Conservation (phyloP, 53 echinoderm and acorn worm species). For the Stichopus horrens region DNA sequence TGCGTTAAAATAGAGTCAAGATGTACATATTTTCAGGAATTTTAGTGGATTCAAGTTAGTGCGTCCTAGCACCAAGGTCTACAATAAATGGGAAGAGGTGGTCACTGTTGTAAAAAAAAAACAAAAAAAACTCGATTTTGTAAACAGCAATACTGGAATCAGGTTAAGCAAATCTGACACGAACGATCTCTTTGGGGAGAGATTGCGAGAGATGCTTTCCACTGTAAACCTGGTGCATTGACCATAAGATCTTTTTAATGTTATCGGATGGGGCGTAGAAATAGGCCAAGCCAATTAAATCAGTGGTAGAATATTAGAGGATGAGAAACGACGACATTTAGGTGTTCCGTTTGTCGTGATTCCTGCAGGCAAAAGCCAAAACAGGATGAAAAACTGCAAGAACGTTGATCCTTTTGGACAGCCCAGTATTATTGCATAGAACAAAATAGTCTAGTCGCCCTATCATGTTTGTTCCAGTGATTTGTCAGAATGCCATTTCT, state of each 20-base stretch:
- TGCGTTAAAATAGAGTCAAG: too few relatives aligned
- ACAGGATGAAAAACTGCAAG: background rate
- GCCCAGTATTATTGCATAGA: background rate
- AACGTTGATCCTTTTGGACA: background rate
- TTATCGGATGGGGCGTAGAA: background rate
- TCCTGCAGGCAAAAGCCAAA: constrained; percentile 24
- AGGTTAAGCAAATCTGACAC: constrained; percentile 37
- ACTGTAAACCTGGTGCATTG: background rate
- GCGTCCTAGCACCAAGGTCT: background rate
- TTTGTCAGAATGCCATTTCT: background rate
- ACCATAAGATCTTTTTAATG: constrained; percentile 18
- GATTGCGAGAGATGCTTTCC: background rate
- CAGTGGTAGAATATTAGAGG: background rate
- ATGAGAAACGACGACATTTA: background rate
- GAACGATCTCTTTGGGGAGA: background rate
- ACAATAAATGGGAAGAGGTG: background rate
- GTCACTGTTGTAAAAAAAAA: background rate
- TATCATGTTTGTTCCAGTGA: constrained; percentile 12
- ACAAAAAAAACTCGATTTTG: constrained; percentile 7
- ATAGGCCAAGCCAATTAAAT: constrained; percentile 39
- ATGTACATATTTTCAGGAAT: too few relatives aligned
- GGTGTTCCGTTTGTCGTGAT: background rate
- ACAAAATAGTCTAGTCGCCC: background rate
- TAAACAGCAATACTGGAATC: constrained; percentile 9
- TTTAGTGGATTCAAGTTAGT: too few relatives aligned